Conservation (phyloP, 2,797 vertebrate genomes). For the Acipenser ruthenus region DNA sequence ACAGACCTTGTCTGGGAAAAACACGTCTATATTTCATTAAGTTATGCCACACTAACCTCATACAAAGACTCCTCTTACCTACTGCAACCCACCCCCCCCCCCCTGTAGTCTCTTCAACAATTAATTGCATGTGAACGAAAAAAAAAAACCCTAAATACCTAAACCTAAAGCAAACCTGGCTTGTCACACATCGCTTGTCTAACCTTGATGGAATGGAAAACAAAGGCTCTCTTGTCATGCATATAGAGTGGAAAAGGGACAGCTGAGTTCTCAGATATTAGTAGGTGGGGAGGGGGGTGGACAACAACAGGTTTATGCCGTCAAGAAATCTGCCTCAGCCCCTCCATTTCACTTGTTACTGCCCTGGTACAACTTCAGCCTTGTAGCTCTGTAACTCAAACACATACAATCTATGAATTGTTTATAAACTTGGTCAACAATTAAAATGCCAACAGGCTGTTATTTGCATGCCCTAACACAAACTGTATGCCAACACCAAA, state of each 20-base stretch:
- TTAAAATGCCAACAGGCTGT: conserved; percentile 38
- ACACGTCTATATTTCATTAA: neutral
- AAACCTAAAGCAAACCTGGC: neutral
- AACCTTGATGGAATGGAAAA: neutral
- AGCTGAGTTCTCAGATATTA: neutral
- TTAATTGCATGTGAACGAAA: neutral
- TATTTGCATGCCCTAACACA: conserved; percentile 34
- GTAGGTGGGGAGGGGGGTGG: no score
- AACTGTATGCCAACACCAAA: conserved; percentile 36
- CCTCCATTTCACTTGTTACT: no score
- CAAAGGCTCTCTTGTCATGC: neutral
- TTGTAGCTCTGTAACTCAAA: neutral
- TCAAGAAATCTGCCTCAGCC: no score
- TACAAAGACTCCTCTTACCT: neutral
- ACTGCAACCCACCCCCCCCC: neutral
- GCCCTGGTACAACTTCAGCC: no score
- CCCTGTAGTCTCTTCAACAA: neutral
- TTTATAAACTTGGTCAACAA: conserved; percentile 56
- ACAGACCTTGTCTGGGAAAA: neutral
- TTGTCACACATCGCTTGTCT: neutral
- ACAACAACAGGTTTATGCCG: no score
- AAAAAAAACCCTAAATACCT: neutral
- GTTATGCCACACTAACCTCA: neutral
- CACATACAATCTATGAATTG: conserved; percentile 44
- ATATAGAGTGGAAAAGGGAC: neutral